Evolutionary conservation across 2,797 vertebrate species (phyloP), one percentile per base, ranked within the genome.

Genomic region (Chaenodraco wilsoni): DNA sequence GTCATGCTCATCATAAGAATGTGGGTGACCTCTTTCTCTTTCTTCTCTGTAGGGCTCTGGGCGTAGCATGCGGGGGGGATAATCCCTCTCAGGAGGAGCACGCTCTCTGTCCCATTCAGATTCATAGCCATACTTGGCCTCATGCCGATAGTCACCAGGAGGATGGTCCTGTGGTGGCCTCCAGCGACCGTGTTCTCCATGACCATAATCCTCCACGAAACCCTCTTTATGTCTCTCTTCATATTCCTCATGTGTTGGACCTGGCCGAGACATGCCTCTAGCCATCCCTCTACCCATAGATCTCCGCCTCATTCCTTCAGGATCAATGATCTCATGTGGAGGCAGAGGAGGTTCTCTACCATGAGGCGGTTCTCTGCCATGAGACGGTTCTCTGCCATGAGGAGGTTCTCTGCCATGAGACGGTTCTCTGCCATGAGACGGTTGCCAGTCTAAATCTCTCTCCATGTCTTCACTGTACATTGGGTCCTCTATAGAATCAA

Each of bases 21-120:
- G 95, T 49, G 92, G 90, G 59, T 13, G 83, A 65, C 76, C 82
- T 52, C 95, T 92, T 55, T 78, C 96, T 69, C 94, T 93, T 59
- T 96, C 96, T 0, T 97, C 96, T 81, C 93, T 94, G 16, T 95
- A 95, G 79, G 92, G 93, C 64, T 98, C 96, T 79, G 96, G 67
- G 67, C 95, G 87, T n/a, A 76, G 82, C 44, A 85, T 93, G 85
- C 93, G 95, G 43, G 95, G 92, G 17, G 94, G 92, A 80, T 91
- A 94, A 48, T 92, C 87, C 55, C 89, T 87, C 51, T 91, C 90
- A 31, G 81, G 61, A n/a, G 62, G 90, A 51, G 94, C 86, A 72
- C 83, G 94, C 14, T 94, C 94, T 83, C 93, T 88, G 63, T 96
- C 95, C 94, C 96, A 95, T 62, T 97, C 95, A 48, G 94, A 92